Evolutionary conservation across 2,113 vertebrate genomes (phyloP).

Genomic region (Pteruthius melanotis): DNA sequence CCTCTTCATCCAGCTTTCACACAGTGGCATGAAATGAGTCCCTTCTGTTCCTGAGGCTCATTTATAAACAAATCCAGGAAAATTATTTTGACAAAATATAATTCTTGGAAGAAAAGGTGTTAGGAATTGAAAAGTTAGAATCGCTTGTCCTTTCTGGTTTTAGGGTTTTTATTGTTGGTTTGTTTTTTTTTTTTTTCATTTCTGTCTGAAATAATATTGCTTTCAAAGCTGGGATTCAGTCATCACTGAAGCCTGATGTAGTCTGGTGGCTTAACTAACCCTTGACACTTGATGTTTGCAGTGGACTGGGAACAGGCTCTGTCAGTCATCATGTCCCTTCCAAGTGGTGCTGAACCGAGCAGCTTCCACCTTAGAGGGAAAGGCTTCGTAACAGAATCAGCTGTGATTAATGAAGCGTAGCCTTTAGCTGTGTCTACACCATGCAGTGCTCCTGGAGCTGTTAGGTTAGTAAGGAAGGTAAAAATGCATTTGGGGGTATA

Average conservation of each 20-base stretch:
- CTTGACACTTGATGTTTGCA: background rate
- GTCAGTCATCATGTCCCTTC: background rate
- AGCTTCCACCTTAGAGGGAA: background rate
- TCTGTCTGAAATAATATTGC: background rate
- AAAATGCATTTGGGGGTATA: background rate
- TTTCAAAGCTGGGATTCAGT: background rate
- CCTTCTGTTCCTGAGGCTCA: background rate
- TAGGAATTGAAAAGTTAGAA: background rate
- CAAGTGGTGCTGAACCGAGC: background rate
- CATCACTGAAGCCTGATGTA: background rate
- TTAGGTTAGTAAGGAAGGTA: background rate
- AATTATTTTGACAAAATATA: background rate
- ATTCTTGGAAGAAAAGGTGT: background rate
- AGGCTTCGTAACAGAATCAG: background rate
- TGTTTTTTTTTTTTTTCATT: background rate
- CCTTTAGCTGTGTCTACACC: background rate
- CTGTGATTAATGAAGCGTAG: background rate
- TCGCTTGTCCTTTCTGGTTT: rapidly evolving
- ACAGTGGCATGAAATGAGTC: background rate
- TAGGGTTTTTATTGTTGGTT: no score
- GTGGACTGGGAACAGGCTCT: background rate
- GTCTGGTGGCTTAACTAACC: background rate
- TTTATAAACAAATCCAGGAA: background rate
- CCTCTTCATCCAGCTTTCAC: background rate
- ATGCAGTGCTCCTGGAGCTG: background rate